phyloP scores from a whole-genome alignment of 2,113 vertebrate species.

The Boleophthalmus pectinirostris region DNA sequence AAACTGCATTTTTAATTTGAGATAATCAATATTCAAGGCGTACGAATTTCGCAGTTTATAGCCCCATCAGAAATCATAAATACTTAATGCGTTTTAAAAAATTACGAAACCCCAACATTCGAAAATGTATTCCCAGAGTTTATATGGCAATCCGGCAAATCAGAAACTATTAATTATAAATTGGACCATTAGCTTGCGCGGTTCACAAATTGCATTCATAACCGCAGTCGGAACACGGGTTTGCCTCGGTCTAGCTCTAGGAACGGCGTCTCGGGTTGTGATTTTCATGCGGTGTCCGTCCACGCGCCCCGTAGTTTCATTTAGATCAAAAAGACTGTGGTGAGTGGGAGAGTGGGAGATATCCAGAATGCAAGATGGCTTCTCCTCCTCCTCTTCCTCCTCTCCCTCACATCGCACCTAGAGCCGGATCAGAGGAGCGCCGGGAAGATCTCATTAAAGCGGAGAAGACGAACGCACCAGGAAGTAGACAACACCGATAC shows the following conservation, averaged over 20 bases:
- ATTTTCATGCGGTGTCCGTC: constrained; percentile 67
- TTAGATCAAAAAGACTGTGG: constrained; percentile 77
- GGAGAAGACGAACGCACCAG: constrained; percentile 40
- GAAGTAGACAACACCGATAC: constrained; percentile 41
- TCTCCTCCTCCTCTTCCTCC: constrained; percentile 56
- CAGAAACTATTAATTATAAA: constrained; percentile 93
- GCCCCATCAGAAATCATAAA: constrained; percentile 92
- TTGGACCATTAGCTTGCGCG: constrained; percentile 60
- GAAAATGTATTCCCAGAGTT: constrained; percentile 81
- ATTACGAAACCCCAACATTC: constrained; percentile 74
- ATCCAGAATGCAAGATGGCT: constrained; percentile 66
- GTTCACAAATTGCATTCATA: constrained; percentile 63
- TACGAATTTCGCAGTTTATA: constrained; percentile 81
- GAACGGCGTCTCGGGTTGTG: constrained; percentile 48
- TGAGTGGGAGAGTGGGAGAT: constrained; percentile 67
- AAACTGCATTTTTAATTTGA: constrained; percentile 94
- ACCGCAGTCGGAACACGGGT: constrained; percentile 54
- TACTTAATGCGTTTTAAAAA: constrained; percentile 87
- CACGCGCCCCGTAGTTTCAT: constrained; percentile 65
- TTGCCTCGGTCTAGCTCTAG: constrained; percentile 65
- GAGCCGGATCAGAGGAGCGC: constrained; percentile 37
- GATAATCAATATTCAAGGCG: constrained; percentile 94
- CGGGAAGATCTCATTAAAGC: constrained; percentile 70
- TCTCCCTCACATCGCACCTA: constrained; percentile 52
- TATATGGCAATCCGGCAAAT: constrained; percentile 96